Evolutionary conservation across 2,888 invertebrate species (phyloP).

Genomic region (Microctonus hyperodae): DNA sequence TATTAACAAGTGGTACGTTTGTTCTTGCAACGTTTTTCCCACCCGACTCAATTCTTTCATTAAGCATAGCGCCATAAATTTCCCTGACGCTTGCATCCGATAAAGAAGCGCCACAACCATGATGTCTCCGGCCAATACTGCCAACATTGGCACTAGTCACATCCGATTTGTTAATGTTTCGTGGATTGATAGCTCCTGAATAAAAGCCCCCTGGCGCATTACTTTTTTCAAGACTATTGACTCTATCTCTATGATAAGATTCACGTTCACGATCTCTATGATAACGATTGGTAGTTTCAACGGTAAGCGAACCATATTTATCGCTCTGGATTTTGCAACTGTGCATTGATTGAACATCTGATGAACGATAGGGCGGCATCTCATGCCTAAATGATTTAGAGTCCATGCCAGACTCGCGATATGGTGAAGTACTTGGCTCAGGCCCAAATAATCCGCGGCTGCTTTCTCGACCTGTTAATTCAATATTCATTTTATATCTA

Average conservation of each 20-base stretch:
- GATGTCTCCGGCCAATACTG: constrained; percentile 52
- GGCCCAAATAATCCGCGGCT: constrained; percentile 56
- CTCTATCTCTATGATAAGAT: constrained; percentile 55
- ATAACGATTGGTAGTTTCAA: constrained; percentile 52
- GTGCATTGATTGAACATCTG: constrained; percentile 48
- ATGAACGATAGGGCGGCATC: constrained; percentile 55
- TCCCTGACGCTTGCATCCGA: constrained; percentile 59
- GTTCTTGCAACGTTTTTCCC: constrained; percentile 58
- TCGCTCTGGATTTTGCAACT: constrained; percentile 52
- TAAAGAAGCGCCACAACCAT: constrained; percentile 56
- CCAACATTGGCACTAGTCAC: constrained; percentile 51
- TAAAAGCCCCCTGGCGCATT: constrained; percentile 52
- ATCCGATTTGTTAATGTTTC: constrained; percentile 51
- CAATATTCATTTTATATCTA: constrained; percentile 8
- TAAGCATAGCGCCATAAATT: constrained; percentile 51
- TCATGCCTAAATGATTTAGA: constrained; percentile 55
- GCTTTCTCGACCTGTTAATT: constrained; percentile 51
- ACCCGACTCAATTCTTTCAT: constrained; percentile 52
- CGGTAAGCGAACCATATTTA: constrained; percentile 54
- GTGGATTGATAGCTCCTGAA: constrained; percentile 50
- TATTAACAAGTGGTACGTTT: constrained; percentile 46
- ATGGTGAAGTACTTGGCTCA: constrained; percentile 58
- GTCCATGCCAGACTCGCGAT: constrained; percentile 56
- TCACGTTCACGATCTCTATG: constrained; percentile 53
- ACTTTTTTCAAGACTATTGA: constrained; percentile 60